Percentiles rank a stretch among this genome's conserved stretches.
Conservation (phyloP, 2,797 vertebrate genomes). For the Pangasius larnaudii region DNA sequence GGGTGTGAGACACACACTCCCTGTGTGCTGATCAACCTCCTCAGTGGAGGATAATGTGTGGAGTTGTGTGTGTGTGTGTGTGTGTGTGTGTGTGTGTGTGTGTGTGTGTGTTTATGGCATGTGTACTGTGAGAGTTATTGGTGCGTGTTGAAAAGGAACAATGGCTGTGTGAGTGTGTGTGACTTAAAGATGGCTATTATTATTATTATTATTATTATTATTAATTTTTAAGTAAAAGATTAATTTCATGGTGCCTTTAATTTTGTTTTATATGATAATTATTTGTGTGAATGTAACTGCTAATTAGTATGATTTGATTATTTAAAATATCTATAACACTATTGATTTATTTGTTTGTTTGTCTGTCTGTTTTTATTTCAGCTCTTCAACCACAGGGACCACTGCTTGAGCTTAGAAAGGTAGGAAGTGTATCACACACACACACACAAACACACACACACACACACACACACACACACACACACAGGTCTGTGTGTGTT, state of each 20-base stretch:
- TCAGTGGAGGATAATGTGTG: neutral
- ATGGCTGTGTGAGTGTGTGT: neutral
- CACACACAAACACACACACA: neutral
- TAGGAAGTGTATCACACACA: slow-evolving; percentile 35
- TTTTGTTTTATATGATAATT: neutral
- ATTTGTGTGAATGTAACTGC: neutral
- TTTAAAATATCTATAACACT: neutral
- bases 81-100: slow-evolving; percentile 2
- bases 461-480: slow-evolving; percentile 6
- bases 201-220: neutral
- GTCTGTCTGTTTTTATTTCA: slow-evolving; percentile 38
- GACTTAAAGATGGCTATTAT: neutral
- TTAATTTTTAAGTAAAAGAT: neutral
- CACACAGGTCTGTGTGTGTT: too few relatives aligned
- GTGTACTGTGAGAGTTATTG: neutral
- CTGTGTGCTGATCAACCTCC: neutral
- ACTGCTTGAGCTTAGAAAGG: slow-evolving; percentile 47
- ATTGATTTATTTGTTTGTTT: neutral
- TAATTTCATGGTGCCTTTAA: neutral
- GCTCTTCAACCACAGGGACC: slow-evolving; percentile 47
- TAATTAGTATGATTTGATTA: neutral
- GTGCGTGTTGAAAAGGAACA: neutral
- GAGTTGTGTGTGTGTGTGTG: neutral
- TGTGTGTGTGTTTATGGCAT: neutral
- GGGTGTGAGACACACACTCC: slow-evolving; percentile 8